A percentile compares a stretch with the other conserved stretches of the same genome.
Conservation (phyloP, 2,797 vertebrate species). For the Acipenser transmontanus region DNA sequence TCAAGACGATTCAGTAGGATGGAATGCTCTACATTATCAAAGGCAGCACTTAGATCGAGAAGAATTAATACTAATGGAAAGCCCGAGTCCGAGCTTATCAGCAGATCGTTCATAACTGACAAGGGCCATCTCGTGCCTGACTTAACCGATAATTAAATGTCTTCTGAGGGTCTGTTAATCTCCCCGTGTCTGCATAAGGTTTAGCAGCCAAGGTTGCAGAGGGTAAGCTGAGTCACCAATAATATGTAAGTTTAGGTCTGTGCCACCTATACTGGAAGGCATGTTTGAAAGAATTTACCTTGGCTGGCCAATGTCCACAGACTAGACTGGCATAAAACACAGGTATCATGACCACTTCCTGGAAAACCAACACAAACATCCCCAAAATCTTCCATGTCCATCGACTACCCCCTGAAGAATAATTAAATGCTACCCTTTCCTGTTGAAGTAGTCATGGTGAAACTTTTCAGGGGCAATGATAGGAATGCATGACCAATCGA, state of each 20-base stretch:
- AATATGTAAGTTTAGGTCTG: conserved; percentile 13
- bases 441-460: conserved; percentile 49
- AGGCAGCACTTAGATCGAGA: no score
- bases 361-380: conserved; percentile 69
- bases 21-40: no score
- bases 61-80: no score
- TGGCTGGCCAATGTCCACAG: conserved; percentile 51
- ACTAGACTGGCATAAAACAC: conserved; percentile 52
- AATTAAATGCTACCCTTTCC: conserved; percentile 59
- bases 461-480: conserved; percentile 54
- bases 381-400: conserved; percentile 64
- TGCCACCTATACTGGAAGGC: conserved; percentile 47
- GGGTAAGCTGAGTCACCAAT: conserved; percentile 48
- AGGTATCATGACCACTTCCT: conserved; percentile 55
- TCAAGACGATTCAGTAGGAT: no score
- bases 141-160: conserved; percentile 44
- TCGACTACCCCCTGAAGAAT: conserved; percentile 56
- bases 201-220: conserved; percentile 58
- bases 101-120: no score
- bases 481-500: conserved; percentile 61
- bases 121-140: neutral
- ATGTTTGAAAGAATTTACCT: conserved; percentile 45
- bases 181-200: conserved; percentile 34
- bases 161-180: conserved; percentile 26
- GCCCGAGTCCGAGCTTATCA: no score